Conservation (phyloP, 2,113 vertebrate genomes). For the Corapipo altera region DNA sequence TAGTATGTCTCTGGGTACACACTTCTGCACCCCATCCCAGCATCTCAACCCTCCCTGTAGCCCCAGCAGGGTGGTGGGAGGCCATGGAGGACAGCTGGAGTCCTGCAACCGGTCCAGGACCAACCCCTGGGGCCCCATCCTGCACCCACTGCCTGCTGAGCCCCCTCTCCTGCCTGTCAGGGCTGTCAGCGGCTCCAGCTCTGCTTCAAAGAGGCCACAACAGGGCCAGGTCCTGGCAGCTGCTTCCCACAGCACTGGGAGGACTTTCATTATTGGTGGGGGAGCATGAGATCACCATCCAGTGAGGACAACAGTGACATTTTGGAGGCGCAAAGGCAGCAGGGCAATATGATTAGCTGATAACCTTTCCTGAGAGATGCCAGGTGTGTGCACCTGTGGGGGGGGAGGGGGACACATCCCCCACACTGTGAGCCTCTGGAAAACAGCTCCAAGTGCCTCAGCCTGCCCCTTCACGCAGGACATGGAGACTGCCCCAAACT, state of each 20-base stretch:
- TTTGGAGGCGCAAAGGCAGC: background rate
- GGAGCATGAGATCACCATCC: background rate
- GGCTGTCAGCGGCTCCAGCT: background rate
- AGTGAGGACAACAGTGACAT: constrained; percentile 27
- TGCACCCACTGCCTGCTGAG: background rate
- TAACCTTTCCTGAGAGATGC: constrained; percentile 40
- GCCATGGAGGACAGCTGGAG: rapidly evolving
- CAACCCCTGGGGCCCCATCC: background rate
- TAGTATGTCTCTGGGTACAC: rapidly evolving
- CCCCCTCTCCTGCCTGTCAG: background rate
- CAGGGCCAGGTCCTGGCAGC: background rate
- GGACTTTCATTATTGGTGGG: background rate
- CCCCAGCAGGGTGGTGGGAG: background rate
- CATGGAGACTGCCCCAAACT: background rate
- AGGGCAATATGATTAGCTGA: background rate
- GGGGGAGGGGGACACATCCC: background rate
- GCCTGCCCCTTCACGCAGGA: background rate
- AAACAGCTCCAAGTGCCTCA: background rate
- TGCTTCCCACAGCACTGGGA: background rate
- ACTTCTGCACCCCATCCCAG: background rate
- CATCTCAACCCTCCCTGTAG: background rate
- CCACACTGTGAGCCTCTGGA: background rate
- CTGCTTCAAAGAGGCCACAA: background rate
- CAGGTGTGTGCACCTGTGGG: background rate
- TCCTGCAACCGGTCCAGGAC: rapidly evolving